Percentiles rank a stretch among this genome's conserved stretches.
These are phyloP conservation scores for Phrynocephalus guinanensis DNA, from an alignment of 2,797 vertebrate species.

Conservation along the genomic window DNA sequence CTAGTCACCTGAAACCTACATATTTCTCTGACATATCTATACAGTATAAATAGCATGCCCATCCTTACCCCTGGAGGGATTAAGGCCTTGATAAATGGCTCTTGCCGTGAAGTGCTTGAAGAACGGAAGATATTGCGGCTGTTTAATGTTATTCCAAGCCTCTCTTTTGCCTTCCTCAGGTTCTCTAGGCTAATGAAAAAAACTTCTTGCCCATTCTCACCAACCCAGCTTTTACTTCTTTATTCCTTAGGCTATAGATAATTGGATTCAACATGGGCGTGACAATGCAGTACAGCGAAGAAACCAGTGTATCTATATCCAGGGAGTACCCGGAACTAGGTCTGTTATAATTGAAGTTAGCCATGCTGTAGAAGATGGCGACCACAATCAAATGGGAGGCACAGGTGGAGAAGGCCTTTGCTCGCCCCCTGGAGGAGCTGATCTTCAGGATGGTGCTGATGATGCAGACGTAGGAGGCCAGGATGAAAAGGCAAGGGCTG, in stretches of 20 bases:
- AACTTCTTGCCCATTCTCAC: constrained; percentile 31
- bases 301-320: constrained; percentile 49
- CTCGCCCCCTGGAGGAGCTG: constrained; percentile 19
- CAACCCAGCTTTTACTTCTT: constrained; percentile 43
- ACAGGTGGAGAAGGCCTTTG: constrained; percentile 53
- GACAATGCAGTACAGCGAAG: constrained; percentile 48
- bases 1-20: not conserved
- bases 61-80: too few relatives aligned
- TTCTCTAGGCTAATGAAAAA: not conserved
- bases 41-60: too few relatives aligned
- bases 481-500: constrained; percentile 58
- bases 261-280: constrained; percentile 60
- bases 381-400: constrained; percentile 46
- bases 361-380: constrained; percentile 45
- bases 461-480: constrained; percentile 52
- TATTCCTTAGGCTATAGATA: constrained; percentile 62
- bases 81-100: not conserved
- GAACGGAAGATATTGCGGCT: not conserved
- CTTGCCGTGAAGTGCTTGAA: not conserved
- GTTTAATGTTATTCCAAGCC: not conserved
- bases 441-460: constrained; percentile 39
- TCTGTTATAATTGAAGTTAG: constrained; percentile 49
- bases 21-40: not conserved
- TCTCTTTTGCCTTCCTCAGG: not conserved
- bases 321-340: constrained; percentile 44